A percentile compares a stretch with the other conserved stretches of the same genome.
phyloP scores from a whole-genome alignment of 2,113 vertebrate species.

The Australoheros scitulus region DNA sequence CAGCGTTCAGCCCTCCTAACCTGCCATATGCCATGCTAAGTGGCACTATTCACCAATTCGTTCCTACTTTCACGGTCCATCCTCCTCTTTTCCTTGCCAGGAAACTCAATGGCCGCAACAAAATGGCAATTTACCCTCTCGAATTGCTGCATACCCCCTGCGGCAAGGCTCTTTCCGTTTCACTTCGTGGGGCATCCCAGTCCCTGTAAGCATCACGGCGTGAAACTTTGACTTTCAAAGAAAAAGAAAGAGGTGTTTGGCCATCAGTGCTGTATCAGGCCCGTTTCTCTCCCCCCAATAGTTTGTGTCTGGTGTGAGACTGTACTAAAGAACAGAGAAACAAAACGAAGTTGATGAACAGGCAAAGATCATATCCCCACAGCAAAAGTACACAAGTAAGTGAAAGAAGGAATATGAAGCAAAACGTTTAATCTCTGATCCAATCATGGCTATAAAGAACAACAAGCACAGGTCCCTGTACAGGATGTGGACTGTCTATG shows the following conservation, averaged over 20 bases:
- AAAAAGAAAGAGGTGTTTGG: background rate
- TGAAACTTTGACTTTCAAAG: conserved; percentile 50
- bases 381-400: background rate
- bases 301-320: background rate
- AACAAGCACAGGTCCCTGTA: background rate
- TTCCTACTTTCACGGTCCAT: conserved; percentile 83
- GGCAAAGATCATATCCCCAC: background rate
- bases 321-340: background rate
- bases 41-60: conserved; percentile 79
- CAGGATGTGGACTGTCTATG: background rate
- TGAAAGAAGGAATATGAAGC: background rate
- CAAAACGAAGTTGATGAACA: background rate
- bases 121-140: conserved; percentile 78
- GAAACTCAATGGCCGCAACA: conserved; percentile 74
- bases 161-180: conserved; percentile 59
- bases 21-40: conserved; percentile 77
- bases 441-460: background rate
- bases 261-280: background rate
- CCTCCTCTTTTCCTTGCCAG: conserved; percentile 69
- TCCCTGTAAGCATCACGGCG: conserved; percentile 24
- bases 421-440: background rate
- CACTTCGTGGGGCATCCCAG: conserved; percentile 31
- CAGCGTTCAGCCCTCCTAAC: conserved; percentile 62
- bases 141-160: conserved; percentile 70
- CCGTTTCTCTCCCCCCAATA: background rate